Evolutionary conservation across 2,888 invertebrate genomes (phyloP).

Genomic region (Cyaniris semiargus): DNA sequence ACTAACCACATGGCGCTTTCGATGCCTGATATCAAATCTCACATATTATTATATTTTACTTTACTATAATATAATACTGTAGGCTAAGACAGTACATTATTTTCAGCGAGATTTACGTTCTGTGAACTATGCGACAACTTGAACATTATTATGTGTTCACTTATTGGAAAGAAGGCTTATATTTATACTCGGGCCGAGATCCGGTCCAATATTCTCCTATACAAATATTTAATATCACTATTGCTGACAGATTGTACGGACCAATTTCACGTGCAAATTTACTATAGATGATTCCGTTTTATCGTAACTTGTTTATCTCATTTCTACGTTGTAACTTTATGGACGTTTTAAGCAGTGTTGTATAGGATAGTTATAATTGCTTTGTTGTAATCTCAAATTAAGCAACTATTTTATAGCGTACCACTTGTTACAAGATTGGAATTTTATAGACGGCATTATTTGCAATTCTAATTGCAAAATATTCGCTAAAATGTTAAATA

Average conservation of each 20-base stretch:
- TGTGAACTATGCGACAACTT: no score
- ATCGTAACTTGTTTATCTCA: constrained; percentile 35
- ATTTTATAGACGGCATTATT: not conserved
- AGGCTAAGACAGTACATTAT: no score
- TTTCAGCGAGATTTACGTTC: no score
- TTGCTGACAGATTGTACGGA: constrained; percentile 47
- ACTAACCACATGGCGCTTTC: no score
- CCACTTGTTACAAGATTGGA: not conserved
- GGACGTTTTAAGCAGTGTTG: constrained; percentile 1
- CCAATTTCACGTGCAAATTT: constrained; percentile 44
- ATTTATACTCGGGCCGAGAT: constrained; percentile 8
- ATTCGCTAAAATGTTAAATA: no score
- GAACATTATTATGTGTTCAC: not conserved
- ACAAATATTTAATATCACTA: constrained; percentile 56
- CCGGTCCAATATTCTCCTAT: constrained; percentile 38
- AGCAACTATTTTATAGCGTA: not conserved
- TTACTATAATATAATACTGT: no score
- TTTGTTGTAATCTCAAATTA: not conserved
- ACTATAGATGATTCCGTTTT: constrained; percentile 41
- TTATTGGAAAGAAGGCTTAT: constrained; percentile 33
- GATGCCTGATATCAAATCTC: no score
- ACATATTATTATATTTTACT: no score
- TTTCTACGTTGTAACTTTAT: constrained; percentile 28
- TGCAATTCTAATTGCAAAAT: not conserved
- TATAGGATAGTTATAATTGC: not conserved